Evolutionary conservation across 1,140 invertebrate genomes (phyloP).

Genomic region (Holcopasites calliopsidis): DNA sequence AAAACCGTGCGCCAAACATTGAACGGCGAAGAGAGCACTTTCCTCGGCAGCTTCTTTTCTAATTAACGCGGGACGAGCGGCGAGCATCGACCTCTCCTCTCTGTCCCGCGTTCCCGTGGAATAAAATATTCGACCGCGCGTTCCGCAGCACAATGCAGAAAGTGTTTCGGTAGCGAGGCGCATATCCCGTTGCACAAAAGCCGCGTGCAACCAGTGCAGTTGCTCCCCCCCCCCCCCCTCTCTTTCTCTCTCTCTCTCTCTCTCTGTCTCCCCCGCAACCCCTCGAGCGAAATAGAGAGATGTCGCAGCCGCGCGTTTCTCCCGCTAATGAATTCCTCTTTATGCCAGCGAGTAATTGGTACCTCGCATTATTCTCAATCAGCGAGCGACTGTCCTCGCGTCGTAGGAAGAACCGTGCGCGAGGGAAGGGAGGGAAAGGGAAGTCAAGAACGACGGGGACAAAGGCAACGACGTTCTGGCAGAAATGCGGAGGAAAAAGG

Average conservation of each 20-base stretch:
- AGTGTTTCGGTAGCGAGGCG: slow-evolving; percentile 24
- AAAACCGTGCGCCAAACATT: not conserved
- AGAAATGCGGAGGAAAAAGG: too few species aligned
- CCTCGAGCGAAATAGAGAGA: slow-evolving; percentile 2
- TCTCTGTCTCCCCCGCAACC: not conserved
- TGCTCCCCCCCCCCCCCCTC: not conserved
- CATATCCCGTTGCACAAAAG: slow-evolving; percentile 52
- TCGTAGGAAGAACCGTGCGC: not conserved
- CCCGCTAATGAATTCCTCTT: slow-evolving; percentile 61
- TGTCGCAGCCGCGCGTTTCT: slow-evolving; percentile 39
- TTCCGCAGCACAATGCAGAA: slow-evolving; percentile 38
- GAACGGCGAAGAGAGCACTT: not conserved
- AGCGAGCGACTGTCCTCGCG: slow-evolving; percentile 45
- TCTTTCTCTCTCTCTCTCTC: not conserved
- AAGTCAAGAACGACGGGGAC: not conserved
- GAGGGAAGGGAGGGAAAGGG: slow-evolving; percentile 1
- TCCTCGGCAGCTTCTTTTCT: slow-evolving; percentile 1
- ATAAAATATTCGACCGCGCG: slow-evolving; percentile 30
- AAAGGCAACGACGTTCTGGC: not conserved
- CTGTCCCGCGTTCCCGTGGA: not conserved
- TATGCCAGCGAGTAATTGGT: slow-evolving; percentile 58
- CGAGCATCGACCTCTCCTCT: slow-evolving; percentile 10
- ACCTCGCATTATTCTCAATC: slow-evolving; percentile 65
- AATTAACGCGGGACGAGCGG: slow-evolving; percentile 21
- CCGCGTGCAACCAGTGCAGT: slow-evolving; percentile 26